These are phyloP conservation scores for Pogonomyrmex californicus DNA, from an alignment of 1,140 invertebrate species.

Conservation along the genomic window DNA sequence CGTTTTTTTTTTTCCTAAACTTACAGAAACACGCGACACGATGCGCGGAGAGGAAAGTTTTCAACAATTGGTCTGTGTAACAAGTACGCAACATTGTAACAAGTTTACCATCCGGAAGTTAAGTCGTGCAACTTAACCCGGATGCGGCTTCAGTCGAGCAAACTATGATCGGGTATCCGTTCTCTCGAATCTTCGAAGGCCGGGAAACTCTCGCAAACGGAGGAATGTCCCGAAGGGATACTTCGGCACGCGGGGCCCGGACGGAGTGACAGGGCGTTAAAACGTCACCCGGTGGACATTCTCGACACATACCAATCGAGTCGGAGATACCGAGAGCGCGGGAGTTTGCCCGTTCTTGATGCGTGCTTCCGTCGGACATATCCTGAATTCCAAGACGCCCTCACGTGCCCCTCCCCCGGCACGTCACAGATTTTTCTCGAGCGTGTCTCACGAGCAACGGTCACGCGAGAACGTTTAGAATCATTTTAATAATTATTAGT, in stretches of 20 bases:
- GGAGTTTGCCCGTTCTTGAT: conserved; percentile 62
- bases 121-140: background rate
- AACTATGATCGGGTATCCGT: conserved; percentile 51
- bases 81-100: background rate
- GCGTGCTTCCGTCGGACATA: conserved; percentile 69
- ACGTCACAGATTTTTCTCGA: conserved; percentile 38
- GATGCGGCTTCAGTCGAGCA: conserved; percentile 1
- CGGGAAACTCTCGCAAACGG: conserved; percentile 47
- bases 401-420: conserved; percentile 40
- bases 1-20: background rate
- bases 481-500: conserved; percentile 21
- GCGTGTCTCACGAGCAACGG: conserved; percentile 9
- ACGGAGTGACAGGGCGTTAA: conserved; percentile 79
- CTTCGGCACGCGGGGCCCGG: conserved; percentile 65
- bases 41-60: background rate
- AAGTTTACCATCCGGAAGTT: conserved; percentile 6
- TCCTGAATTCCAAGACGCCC: conserved; percentile 78
- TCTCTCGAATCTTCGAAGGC: conserved; percentile 39
- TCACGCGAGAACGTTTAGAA: conserved; percentile 40
- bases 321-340: conserved; percentile 60
- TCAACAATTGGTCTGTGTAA: conserved; percentile 7
- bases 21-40: background rate
- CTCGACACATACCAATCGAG: conserved; percentile 80
- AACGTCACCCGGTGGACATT: conserved; percentile 81
- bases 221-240: conserved; percentile 73